Conservation (phyloP, 2,888 invertebrate species). For the Nudaria mundana region DNA sequence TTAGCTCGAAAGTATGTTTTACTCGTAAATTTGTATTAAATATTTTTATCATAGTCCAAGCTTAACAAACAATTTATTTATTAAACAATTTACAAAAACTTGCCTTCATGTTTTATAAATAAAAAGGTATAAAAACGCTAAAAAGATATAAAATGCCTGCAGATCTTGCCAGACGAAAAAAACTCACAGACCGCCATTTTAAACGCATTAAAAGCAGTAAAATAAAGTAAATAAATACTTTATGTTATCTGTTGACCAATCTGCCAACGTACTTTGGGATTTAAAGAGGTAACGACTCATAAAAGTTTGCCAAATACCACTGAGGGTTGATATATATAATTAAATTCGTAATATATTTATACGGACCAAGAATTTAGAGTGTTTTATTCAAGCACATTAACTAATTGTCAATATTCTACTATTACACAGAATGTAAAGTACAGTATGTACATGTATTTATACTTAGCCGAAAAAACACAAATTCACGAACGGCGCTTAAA, state of each 20-base stretch:
- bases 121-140: not conserved
- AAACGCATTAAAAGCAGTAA: conserved; percentile 30
- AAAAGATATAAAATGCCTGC: not conserved
- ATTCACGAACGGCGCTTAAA: too few relatives aligned
- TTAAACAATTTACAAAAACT: too few relatives aligned
- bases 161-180: conserved; percentile 10
- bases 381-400: too few relatives aligned
- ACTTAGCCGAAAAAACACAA: too few relatives aligned
- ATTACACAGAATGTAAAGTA: too few relatives aligned
- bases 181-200: conserved; percentile 24
- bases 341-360: conserved; percentile 23
- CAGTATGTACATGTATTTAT: too few relatives aligned
- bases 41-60: too few relatives aligned
- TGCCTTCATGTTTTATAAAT: not conserved
- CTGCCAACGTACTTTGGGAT: conserved; percentile 21
- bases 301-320: conserved; percentile 39
- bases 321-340: conserved; percentile 35
- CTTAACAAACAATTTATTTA: too few relatives aligned
- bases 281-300: conserved; percentile 37
- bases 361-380: conserved; percentile 3
- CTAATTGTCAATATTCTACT: too few relatives aligned
- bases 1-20: too few relatives aligned
- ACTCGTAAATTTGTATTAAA: too few relatives aligned
- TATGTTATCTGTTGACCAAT: conserved; percentile 36
- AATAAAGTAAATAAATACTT: conserved; percentile 40